Evolutionary conservation across 2,888 invertebrate genomes (phyloP), one percentile per base, ranked within the genome.

Genomic region (Belgica antarctica): DNA sequence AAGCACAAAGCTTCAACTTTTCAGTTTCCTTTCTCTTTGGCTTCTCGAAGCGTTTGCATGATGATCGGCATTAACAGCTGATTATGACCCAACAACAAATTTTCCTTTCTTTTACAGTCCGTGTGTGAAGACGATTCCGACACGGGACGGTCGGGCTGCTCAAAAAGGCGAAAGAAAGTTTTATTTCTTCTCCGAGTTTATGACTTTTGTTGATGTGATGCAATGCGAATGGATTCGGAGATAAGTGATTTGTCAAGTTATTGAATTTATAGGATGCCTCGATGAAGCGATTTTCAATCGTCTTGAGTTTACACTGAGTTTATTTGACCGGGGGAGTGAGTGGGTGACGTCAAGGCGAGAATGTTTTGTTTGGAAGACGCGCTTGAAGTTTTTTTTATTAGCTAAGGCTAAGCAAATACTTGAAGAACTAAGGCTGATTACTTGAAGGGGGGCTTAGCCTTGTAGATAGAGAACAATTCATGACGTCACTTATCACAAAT

Each of bases 151-250:
- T 52, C 22, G 22, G 52, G 8, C n/a, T n/a, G n/a, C 15, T 41
- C 41, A 41, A 12, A 10, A 41, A 41, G 15, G 41, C 10, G 41
- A 41, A n/a, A n/a, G n/a, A n/a, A n/a, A n/a, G n/a, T n/a, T n/a
- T n/a, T n/a, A n/a, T n/a, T n/a, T n/a, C n/a, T 41, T 41, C n/a
- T 41, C 15, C 15, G 22, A 52, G 52, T 52, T 52, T 52, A 17
- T 52, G 19, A n/a, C 8, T 52, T n/a, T n/a, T n/a, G n/a, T n/a
- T n/a, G n/a, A n/a, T 52, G 52, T 52, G 52, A 52, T 52, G 52
- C 22, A 52, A 52, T 17, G 22, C 52, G 52, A 52, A 17, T 8
- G n/a, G 19, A 22, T n/a, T 10, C n/a, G n/a, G 2, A 4, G 22
- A 52, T 52, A 19, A 52, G 52, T n/a, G 52, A 41, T 7, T n/a